Conservation (phyloP, 2,113 vertebrate genomes). For the Chionis minor region DNA sequence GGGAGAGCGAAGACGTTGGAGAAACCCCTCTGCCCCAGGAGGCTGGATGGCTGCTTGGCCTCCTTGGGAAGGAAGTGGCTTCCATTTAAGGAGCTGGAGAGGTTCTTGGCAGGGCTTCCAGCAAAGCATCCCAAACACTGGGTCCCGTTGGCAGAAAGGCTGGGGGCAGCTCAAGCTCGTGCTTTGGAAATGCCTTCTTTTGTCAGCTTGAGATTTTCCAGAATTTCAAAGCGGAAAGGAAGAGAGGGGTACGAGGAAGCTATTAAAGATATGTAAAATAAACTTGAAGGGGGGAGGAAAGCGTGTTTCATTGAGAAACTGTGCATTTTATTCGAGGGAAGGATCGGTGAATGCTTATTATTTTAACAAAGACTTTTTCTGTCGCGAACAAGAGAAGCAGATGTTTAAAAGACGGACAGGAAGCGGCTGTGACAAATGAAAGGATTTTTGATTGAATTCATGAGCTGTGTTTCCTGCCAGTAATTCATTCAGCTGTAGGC, state of each 20-base stretch:
- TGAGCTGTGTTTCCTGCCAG: constrained; percentile 80
- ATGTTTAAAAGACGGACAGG: constrained; percentile 77
- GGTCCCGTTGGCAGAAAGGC: background rate
- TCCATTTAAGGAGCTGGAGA: constrained; percentile 46
- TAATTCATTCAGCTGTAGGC: constrained; percentile 77
- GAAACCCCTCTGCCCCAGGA: background rate
- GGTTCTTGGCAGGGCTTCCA: background rate
- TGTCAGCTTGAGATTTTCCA: constrained; percentile 76
- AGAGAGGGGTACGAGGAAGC: constrained; percentile 71
- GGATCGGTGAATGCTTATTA: constrained; percentile 64
- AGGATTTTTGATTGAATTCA: constrained; percentile 79
- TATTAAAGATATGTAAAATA: constrained; percentile 78
- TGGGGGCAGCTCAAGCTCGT: background rate
- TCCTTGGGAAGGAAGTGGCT: constrained; percentile 40
- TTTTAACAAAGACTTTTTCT: constrained; percentile 73
- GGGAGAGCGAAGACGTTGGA: background rate
- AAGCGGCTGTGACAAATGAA: constrained; percentile 81
- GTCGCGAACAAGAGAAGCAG: constrained; percentile 74
- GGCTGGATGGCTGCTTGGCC: background rate
- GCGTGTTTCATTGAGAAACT: constrained; percentile 39
- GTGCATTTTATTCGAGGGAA: constrained; percentile 35
- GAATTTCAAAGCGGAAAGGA: constrained; percentile 72
- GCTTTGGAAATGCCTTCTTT: constrained; percentile 62
- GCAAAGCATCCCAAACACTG: background rate
- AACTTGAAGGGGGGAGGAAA: constrained; percentile 44